These are phyloP conservation scores for Heliornis fulica DNA, from an alignment of 2,113 vertebrate genomes.

Conservation along the genomic window DNA sequence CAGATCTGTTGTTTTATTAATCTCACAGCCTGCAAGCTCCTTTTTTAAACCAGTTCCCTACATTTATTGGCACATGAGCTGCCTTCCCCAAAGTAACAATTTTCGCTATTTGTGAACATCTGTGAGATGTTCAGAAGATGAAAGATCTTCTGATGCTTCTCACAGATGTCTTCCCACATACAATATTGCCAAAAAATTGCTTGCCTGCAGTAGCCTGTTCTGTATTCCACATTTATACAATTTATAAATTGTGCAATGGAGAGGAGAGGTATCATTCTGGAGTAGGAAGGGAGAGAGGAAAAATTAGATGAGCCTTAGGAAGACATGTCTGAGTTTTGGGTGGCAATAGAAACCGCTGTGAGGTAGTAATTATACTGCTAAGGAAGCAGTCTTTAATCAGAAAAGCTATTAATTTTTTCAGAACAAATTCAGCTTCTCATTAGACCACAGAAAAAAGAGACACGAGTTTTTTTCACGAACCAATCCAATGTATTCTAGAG, in stretches of 20 bases:
- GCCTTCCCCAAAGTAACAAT: constrained; percentile 71
- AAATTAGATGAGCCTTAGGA: constrained; percentile 9
- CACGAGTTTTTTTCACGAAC: not conserved
- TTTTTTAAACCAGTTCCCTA: constrained; percentile 61
- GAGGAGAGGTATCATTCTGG: constrained; percentile 42
- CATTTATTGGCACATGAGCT: constrained; percentile 55
- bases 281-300: constrained; percentile 6
- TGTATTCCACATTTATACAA: constrained; percentile 56
- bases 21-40: constrained; percentile 52
- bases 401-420: not conserved
- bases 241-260: constrained; percentile 34
- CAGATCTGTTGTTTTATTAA: constrained; percentile 68
- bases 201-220: constrained; percentile 63
- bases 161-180: constrained; percentile 75
- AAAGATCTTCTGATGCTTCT: constrained; percentile 71
- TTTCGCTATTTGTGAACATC: constrained; percentile 70
- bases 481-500: not conserved
- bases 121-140: constrained; percentile 75
- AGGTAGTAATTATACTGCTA: not conserved
- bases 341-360: not conserved
- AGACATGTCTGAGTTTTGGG: not conserved
- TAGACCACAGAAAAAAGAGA: not conserved
- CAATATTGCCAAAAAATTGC: constrained; percentile 64
- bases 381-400: constrained; percentile 1
- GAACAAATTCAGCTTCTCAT: not conserved